Evolutionary conservation across 1,140 invertebrate species (phyloP).

Genomic region (Saccostrea cuccullata): DNA sequence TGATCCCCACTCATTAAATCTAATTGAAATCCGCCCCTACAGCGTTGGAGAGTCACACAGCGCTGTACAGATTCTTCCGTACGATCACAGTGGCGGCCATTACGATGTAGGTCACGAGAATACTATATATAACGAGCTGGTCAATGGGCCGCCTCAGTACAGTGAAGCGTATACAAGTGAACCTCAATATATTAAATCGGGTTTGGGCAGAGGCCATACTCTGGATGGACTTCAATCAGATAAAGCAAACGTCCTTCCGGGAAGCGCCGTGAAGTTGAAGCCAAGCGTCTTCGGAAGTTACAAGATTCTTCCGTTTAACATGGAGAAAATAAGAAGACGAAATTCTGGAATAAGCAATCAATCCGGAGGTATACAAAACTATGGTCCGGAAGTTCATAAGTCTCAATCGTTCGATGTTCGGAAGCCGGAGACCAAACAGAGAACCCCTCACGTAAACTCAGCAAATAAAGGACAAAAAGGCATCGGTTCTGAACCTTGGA

Average conservation of each 20-base stretch:
- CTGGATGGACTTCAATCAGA: neutral
- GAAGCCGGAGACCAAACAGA: neutral
- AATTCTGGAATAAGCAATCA: neutral
- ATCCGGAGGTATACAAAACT: neutral
- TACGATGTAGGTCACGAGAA: neutral
- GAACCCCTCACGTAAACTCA: neutral
- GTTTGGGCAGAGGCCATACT: neutral
- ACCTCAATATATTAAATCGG: neutral
- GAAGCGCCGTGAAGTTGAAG: neutral
- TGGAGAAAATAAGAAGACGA: neutral
- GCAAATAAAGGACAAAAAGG: neutral
- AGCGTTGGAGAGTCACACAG: neutral
- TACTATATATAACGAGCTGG: neutral
- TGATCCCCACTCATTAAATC: neutral
- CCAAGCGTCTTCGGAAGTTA: neutral
- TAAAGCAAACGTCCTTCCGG: neutral
- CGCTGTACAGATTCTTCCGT: neutral
- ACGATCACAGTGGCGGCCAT: neutral
- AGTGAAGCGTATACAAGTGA: neutral
- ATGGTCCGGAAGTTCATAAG: neutral
- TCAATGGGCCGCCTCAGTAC: neutral
- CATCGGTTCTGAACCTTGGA: too few relatives aligned
- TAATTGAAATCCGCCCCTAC: neutral
- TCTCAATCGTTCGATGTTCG: neutral
- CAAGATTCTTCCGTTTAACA: neutral